Percentiles rank a stretch among this genome's conserved stretches.
Evolutionary conservation across 2,113 vertebrate genomes (phyloP).

Genomic region (Nothoprocta perdicaria): DNA sequence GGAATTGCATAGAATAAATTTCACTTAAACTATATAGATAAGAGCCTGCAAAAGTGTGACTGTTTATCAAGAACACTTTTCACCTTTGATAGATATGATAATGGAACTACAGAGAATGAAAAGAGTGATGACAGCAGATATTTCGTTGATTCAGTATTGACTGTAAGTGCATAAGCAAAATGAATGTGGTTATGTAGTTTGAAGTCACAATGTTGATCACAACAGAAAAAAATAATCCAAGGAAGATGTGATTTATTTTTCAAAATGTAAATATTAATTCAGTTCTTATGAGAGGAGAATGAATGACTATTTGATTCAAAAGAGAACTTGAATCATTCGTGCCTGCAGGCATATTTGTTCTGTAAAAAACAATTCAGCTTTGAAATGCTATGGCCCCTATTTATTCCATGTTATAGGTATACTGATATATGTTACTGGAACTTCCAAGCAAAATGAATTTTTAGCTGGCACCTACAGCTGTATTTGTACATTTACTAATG

Average conservation of each 20-base stretch:
- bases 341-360: not conserved
- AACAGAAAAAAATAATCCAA: not conserved
- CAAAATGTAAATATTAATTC: not conserved
- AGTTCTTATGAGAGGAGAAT: not conserved
- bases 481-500: not conserved
- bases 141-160: not conserved
- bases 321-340: not conserved
- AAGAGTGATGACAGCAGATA: not conserved
- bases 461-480: not conserved
- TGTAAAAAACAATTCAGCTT: not conserved
- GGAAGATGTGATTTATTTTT: not conserved
- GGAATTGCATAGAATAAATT: not conserved
- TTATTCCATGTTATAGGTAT: not conserved
- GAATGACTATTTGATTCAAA: not conserved
- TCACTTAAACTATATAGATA: not conserved
- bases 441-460: not conserved
- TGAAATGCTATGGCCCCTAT: not conserved
- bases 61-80: not conserved
- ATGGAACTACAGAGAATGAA: not conserved
- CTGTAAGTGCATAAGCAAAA: not conserved
- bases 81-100: not conserved
- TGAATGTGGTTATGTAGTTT: not conserved
- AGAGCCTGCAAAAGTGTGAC: not conserved
- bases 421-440: not conserved
- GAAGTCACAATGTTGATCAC: not conserved